phyloP scores from a whole-genome alignment of 2,113 vertebrate genomes.

The Melanerpes aurifrons region DNA sequence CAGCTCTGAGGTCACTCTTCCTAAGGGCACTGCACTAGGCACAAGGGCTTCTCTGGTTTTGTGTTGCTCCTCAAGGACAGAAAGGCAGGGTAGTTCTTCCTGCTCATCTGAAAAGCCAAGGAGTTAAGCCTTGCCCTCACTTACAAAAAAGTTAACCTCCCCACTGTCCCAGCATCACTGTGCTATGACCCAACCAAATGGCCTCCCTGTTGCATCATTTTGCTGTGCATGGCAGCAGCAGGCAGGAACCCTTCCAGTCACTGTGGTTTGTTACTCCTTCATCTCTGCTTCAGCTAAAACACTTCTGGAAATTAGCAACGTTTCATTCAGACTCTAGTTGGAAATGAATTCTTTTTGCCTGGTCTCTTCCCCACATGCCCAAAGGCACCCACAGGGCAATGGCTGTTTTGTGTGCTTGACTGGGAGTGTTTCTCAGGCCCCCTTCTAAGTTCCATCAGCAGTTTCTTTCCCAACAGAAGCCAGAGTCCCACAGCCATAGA shows the following conservation, averaged over 20 bases:
- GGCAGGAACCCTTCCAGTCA: accelerated
- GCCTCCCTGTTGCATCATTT: not conserved
- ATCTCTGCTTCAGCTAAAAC: not conserved
- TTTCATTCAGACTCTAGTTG: not conserved
- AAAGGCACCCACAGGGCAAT: not conserved
- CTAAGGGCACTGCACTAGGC: not conserved
- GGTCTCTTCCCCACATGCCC: accelerated
- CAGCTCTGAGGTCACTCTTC: not conserved
- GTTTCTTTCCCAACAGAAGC: not conserved
- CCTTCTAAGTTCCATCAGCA: too few relatives aligned
- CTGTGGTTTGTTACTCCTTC: not conserved
- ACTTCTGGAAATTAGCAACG: not conserved
- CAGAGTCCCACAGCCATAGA: accelerated
- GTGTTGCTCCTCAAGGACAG: not conserved
- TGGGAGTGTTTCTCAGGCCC: too few relatives aligned
- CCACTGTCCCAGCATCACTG: not conserved
- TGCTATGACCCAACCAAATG: not conserved
- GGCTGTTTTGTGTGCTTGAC: not conserved
- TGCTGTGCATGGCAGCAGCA: not conserved
- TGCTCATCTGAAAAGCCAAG: not conserved
- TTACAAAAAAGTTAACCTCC: not conserved
- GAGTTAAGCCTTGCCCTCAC: not conserved
- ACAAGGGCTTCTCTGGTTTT: not conserved
- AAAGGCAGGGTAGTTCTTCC: not conserved
- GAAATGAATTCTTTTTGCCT: not conserved